Conservation (phyloP, 2,797 vertebrate species). For the Sciurus carolinensis region DNA sequence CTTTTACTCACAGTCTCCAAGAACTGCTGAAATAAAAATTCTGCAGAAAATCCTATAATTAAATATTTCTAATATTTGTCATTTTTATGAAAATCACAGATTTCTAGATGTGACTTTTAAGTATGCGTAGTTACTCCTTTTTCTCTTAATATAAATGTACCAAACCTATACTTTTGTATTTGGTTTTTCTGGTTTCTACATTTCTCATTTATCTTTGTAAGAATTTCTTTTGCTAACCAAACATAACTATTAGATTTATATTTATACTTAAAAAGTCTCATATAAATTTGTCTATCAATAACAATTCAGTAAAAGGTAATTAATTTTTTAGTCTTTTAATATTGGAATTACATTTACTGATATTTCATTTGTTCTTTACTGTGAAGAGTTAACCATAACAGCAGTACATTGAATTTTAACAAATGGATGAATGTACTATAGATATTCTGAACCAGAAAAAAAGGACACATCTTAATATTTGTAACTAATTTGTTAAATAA, state of each 20-base stretch:
- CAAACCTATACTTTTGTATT: not conserved
- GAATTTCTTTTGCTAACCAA: not conserved
- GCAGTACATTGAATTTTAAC: not conserved
- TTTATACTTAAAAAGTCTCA: not conserved
- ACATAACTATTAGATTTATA: not conserved
- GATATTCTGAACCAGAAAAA: not conserved
- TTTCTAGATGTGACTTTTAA: not conserved
- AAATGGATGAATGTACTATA: not conserved
- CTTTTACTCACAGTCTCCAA: not conserved
- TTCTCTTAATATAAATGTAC: not conserved
- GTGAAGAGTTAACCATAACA: not conserved
- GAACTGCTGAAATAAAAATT: slow-evolving; percentile 4
- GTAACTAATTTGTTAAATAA: not conserved
- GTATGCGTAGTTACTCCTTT: not conserved
- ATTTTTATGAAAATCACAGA: not conserved
- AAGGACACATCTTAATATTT: not conserved
- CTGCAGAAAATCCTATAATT: not conserved
- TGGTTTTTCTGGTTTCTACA: not conserved
- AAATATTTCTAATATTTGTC: not conserved
- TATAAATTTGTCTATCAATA: slow-evolving; percentile 5
- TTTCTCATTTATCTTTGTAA: not conserved
- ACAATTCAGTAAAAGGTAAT: not conserved
- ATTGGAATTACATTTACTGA: not conserved
- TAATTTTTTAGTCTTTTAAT: not conserved
- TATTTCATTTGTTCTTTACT: not conserved